A percentile compares a stretch with the other conserved stretches of the same genome.
Evolutionary conservation across 2,888 invertebrate genomes (phyloP).

Genomic region (Ditula angustiorana): DNA sequence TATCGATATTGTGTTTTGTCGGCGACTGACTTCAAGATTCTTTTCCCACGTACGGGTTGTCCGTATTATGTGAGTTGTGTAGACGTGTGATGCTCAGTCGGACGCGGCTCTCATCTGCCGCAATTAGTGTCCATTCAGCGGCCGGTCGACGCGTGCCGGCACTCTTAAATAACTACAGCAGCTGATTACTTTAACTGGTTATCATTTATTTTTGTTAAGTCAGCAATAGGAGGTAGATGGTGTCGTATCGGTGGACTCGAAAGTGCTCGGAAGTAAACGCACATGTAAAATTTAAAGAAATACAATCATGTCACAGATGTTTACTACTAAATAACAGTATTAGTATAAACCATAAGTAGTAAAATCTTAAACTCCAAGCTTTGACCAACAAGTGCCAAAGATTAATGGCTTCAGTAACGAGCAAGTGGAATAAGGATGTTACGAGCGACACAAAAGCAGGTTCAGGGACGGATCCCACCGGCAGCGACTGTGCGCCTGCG

Average conservation of each 20-base stretch:
- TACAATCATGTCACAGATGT: neutral
- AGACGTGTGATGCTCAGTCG: conserved; percentile 58
- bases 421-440: conserved; percentile 54
- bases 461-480: conserved; percentile 53
- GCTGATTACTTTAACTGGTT: conserved; percentile 52
- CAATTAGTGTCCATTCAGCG: conserved; percentile 76
- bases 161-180: conserved; percentile 59
- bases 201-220: conserved; percentile 43
- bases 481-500: conserved; percentile 52
- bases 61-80: conserved; percentile 54
- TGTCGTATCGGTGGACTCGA: conserved; percentile 6
- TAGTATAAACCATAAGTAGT: neutral
- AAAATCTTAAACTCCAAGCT: conserved; percentile 8
- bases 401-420: conserved; percentile 51
- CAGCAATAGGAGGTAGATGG: conserved; percentile 27
- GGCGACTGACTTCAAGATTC: conserved; percentile 50
- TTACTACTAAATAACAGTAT: neutral
- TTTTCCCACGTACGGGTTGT: conserved; percentile 67
- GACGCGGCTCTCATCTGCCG: conserved; percentile 62
- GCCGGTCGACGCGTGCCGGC: conserved; percentile 67
- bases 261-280: neutral
- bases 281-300: neutral
- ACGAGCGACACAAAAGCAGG: conserved; percentile 43
- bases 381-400: conserved; percentile 42
- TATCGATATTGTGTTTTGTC: conserved; percentile 49